Percentiles rank a stretch among this genome's conserved stretches.
Evolutionary conservation across 2,888 invertebrate genomes (phyloP).

Genomic region (Ceratothoa steindachneri): DNA sequence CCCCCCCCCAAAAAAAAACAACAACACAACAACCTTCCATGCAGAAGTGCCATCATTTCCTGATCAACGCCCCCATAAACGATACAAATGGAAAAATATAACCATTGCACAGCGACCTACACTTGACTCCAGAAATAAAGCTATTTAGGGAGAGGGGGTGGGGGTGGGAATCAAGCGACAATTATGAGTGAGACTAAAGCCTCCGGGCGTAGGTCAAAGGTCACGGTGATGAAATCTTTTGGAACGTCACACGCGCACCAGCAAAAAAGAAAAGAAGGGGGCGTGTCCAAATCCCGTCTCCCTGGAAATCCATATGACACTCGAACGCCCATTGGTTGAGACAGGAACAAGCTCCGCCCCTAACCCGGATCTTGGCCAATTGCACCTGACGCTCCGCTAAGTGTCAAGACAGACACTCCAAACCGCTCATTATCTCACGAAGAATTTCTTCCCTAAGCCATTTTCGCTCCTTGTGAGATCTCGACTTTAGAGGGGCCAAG

Average conservation of each 20-base stretch:
- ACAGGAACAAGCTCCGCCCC: not conserved
- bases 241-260: not conserved
- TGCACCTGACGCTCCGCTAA: not conserved
- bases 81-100: no score
- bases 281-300: not conserved
- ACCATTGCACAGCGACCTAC: no score
- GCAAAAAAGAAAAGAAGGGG: not conserved
- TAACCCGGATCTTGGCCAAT: not conserved
- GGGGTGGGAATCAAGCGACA: no score
- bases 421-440: not conserved
- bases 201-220: not conserved
- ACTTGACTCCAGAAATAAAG: no score
- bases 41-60: no score
- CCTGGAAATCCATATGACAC: conserved; percentile 5
- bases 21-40: no score
- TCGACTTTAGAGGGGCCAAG: no score
- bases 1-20: no score
- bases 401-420: conserved; percentile 5
- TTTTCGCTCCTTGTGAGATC: no score
- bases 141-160: no score
- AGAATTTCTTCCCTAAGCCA: not conserved
- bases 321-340: not conserved
- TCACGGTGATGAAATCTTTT: not conserved
- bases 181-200: not conserved
- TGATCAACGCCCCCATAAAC: no score